Percentiles rank a stretch among this genome's conserved stretches.
These are phyloP conservation scores for Tetrao urogallus DNA, from an alignment of 2,113 vertebrate genomes.

Conservation along the genomic window DNA sequence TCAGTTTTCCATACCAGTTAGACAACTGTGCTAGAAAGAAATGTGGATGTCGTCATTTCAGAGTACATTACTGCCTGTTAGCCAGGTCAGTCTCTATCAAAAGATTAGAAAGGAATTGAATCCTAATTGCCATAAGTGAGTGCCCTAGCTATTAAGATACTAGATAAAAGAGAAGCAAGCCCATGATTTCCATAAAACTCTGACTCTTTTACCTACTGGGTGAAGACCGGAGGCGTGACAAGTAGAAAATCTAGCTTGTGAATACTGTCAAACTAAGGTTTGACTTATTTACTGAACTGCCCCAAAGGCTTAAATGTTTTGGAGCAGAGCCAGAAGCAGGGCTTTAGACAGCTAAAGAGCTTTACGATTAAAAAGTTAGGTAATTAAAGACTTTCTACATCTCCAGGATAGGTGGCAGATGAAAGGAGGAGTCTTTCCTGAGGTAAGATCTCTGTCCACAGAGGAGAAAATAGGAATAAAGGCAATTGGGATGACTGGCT, in stretches of 20 bases:
- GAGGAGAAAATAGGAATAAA: background rate
- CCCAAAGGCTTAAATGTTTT: background rate
- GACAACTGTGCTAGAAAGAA: background rate
- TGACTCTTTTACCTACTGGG: background rate
- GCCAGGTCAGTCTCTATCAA: background rate
- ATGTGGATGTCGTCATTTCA: background rate
- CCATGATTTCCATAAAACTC: fast-evolving
- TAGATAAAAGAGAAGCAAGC: background rate
- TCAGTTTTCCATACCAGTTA: background rate
- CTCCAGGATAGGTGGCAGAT: background rate
- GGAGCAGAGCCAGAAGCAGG: background rate
- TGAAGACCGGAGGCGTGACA: background rate
- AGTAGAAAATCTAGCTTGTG: background rate
- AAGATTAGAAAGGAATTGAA: background rate
- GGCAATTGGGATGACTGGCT: background rate
- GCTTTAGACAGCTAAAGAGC: background rate
- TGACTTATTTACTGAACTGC: background rate
- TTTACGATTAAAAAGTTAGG: background rate
- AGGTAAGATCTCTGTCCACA: background rate
- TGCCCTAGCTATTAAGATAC: background rate
- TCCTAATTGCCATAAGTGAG: background rate
- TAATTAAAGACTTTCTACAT: background rate
- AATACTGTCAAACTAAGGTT: background rate
- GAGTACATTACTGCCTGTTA: background rate
- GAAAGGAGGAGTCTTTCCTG: background rate